Base-by-base conservation (phyloP, 2,797 vertebrate species). In the Phylloscopus collybita region DNA sequence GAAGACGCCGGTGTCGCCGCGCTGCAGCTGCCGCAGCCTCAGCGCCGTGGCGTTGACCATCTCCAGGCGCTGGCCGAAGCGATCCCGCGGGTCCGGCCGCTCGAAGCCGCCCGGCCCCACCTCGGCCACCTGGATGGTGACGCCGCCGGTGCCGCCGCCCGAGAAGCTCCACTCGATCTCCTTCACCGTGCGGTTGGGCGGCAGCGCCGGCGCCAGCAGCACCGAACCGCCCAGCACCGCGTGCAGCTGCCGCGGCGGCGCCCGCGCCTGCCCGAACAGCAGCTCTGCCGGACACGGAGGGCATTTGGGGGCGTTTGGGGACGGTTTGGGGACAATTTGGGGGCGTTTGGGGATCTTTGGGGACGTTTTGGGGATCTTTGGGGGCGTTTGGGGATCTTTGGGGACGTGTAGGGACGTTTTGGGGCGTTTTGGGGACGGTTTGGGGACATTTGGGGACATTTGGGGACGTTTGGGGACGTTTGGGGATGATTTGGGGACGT, bases 101-200 rank as follows among this genome's bases (percentile, higher is more conserved):
- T 93, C 6, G 3, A 91, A 80, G 1, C 36, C 20, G 0, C 9
- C 7, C 1, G 44, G 54, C 0, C 44, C 17, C 2, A 90, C 40
- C 23, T 95, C 79, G 3, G 88, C 92, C 70, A 96, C 74, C 11
- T 59, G 66, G 5, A 93, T 80, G 22, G 38, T 86, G 17, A 44
- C 47, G 0, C 89, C 47, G 0, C 89, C 60, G 1, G 47, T 0
- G 1, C 79, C 34, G 1, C 79, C 34, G 0, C 9, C 16, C 2
- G 54, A n/a, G 13, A 84, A 96, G 81, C 79, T 95, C 96, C 96
- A 93, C 36, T 93, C 81, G 5, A 89, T 75, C 60, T 84, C 60
- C 62, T 60, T 92, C 54, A 95, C 44, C 5, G 32, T 76, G 30
- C 20, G 16, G 34, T 49, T 60, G 14, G 74, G 57, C 4, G 32